These are phyloP conservation scores for Chaenodraco wilsoni DNA, from an alignment of 2,797 vertebrate species.

Conservation along the genomic window DNA sequence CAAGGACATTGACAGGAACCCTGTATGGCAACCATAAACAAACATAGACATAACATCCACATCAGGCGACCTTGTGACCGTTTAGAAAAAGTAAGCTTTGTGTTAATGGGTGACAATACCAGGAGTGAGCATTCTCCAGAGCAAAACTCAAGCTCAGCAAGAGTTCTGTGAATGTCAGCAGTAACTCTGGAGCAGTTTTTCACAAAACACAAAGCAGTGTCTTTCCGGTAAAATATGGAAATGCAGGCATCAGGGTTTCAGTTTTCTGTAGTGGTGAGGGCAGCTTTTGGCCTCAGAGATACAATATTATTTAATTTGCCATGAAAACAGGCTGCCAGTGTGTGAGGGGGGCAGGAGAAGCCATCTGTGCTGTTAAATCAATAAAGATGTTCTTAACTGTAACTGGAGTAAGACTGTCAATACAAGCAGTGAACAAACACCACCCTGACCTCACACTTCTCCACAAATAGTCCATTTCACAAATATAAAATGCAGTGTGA, in stretches of 20 bases:
- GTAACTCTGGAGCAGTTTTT: conserved; percentile 8
- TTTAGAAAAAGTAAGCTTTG: conserved; percentile 33
- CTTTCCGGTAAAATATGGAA: conserved; percentile 43
- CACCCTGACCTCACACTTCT: conserved; percentile 16
- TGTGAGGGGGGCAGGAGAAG: conserved; percentile 13
- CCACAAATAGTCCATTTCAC: not conserved
- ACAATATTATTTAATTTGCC: conserved; percentile 56
- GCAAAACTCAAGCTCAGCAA: conserved; percentile 10
- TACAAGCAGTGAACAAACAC: conserved; percentile 21
- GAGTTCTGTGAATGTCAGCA: conserved; percentile 15
- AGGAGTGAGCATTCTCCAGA: not conserved
- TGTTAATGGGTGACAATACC: conserved; percentile 27
- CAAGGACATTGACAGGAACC: conserved; percentile 65
- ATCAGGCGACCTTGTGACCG: conserved; percentile 47
- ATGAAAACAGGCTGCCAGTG: conserved; percentile 51
- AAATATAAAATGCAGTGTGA: not conserved
- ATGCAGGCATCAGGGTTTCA: conserved; percentile 37
- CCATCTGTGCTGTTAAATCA: conserved; percentile 60
- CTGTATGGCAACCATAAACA: conserved; percentile 68
- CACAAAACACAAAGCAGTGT: conserved; percentile 17
- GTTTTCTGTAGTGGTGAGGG: conserved; percentile 34
- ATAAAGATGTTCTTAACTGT: conserved; percentile 53
- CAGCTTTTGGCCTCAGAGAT: conserved; percentile 47
- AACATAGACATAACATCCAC: conserved; percentile 54
- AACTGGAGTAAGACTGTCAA: conserved; percentile 43